Evolutionary conservation across 1,140 invertebrate species (phyloP).

Genomic region (Drosophila dunni): DNA sequence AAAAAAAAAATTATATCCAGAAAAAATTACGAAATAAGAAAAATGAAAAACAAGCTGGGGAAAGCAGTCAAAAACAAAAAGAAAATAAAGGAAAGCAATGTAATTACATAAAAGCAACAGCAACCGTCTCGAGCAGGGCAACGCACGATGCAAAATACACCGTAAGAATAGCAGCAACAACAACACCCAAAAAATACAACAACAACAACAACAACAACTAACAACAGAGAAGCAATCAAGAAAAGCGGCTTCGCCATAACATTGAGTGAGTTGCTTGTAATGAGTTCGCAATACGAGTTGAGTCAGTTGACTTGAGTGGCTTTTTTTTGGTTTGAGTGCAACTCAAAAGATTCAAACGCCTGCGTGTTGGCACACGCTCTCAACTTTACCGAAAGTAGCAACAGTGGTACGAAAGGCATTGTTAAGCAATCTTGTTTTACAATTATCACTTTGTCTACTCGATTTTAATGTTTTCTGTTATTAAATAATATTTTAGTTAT

Average conservation of each 20-base stretch:
- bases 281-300: background rate
- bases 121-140: constrained; percentile 44
- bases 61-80: constrained; percentile 4
- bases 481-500: background rate
- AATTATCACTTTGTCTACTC: background rate
- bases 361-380: constrained; percentile 25
- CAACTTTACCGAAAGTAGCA: constrained; percentile 12
- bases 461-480: background rate
- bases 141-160: constrained; percentile 55
- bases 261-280: constrained; percentile 44
- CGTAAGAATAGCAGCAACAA: constrained; percentile 7
- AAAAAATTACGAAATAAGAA: constrained; percentile 7
- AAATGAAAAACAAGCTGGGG: constrained; percentile 28
- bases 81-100: constrained; percentile 30
- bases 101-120: constrained; percentile 75
- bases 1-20: constrained; percentile 13
- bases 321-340: constrained; percentile 1
- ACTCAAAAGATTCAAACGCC: constrained; percentile 22
- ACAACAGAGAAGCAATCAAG: background rate
- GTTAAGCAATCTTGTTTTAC: background rate
- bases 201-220: constrained; percentile 2
- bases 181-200: constrained; percentile 2
- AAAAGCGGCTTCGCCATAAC: background rate
- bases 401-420: constrained; percentile 5
- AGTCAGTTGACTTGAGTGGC: constrained; percentile 14